phyloP scores from a whole-genome alignment of 1,140 invertebrate species.

The Antheraea mylitta region DNA sequence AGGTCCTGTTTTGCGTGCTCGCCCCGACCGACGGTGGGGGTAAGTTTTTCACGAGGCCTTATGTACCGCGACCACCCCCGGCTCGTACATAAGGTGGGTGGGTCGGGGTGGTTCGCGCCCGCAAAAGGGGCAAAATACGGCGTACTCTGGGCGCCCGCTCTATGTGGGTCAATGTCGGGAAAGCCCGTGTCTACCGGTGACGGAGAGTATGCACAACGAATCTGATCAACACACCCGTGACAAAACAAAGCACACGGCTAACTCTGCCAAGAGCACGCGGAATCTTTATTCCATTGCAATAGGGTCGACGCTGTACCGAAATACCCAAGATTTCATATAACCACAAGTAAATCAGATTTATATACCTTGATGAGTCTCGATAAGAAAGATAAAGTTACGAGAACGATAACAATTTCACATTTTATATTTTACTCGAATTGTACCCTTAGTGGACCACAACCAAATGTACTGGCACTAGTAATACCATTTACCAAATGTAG shows the following conservation, averaged over 20 bases:
- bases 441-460: too few relatives aligned
- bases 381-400: not conserved
- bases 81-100: conserved; percentile 76
- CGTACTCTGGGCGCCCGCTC: conserved; percentile 78
- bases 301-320: conserved; percentile 38
- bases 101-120: conserved; percentile 73
- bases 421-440: too few relatives aligned
- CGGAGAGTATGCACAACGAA: conserved; percentile 78
- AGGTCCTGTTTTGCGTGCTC: conserved; percentile 76
- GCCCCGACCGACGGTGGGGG: conserved; percentile 56
- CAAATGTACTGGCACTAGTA: too few relatives aligned
- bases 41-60: conserved; percentile 78
- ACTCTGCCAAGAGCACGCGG: conserved; percentile 33
- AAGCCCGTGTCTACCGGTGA: conserved; percentile 79
- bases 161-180: conserved; percentile 82
- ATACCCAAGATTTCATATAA: not conserved
- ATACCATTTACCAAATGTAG: too few relatives aligned
- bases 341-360: not conserved
- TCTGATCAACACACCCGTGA: conserved; percentile 77
- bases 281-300: conserved; percentile 38
- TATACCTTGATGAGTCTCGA: not conserved
- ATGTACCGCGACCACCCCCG: conserved; percentile 76
- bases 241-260: conserved; percentile 65
- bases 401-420: not conserved
- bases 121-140: conserved; percentile 79